Evolutionary conservation across 2,113 vertebrate species (phyloP).

Genomic region (Nanger granti): DNA sequence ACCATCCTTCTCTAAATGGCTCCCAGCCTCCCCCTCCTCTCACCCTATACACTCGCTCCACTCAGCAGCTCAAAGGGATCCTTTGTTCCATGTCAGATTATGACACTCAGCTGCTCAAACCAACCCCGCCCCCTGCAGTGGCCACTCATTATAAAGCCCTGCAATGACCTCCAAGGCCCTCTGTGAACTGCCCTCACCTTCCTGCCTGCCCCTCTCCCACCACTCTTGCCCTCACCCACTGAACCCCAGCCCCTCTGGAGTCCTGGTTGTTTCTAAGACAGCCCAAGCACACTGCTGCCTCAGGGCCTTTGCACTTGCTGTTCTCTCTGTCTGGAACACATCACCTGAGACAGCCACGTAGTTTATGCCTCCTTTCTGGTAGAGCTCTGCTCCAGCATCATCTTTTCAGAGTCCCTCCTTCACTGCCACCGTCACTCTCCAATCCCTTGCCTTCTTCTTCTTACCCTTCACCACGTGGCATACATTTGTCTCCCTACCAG

Average conservation of each 20-base stretch:
- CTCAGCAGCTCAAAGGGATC: not conserved
- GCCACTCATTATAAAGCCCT: not conserved
- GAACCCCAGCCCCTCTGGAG: not conserved
- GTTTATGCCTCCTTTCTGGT: not conserved
- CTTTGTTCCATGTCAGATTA: not conserved
- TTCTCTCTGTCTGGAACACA: not conserved
- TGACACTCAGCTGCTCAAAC: not conserved
- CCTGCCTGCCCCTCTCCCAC: not conserved
- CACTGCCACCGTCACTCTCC: not conserved
- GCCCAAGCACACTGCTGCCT: not conserved
- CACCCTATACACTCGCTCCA: not conserved
- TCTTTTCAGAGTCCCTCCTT: not conserved
- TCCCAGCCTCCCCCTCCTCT: not conserved
- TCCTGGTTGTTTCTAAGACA: not conserved
- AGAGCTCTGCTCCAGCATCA: not conserved
- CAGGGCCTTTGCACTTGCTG: not conserved
- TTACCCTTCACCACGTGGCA: not conserved
- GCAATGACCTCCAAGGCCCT: not conserved
- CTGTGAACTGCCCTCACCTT: not conserved
- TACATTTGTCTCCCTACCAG: not conserved
- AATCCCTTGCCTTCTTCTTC: not conserved
- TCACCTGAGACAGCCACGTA: not conserved
- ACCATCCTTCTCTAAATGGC: not conserved
- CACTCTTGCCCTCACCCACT: not conserved
- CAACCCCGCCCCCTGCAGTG: not conserved